Evolutionary conservation across 2,888 invertebrate species (phyloP).

Genomic region (Disparrhopalites patrizii): DNA sequence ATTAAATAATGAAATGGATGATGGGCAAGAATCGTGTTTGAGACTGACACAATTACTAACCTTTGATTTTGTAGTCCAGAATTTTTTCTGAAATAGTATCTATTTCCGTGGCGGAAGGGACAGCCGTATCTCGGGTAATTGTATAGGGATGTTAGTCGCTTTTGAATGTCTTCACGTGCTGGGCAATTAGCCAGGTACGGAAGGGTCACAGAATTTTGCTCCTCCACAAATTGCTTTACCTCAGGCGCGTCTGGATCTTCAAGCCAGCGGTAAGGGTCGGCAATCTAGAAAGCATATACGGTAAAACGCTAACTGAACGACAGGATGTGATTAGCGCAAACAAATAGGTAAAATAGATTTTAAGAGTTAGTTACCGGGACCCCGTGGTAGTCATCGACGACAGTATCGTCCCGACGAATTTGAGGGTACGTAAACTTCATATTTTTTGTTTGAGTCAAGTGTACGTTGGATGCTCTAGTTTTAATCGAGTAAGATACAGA

Average conservation of each 20-base stretch:
- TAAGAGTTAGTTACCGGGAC: slow-evolving; percentile 29
- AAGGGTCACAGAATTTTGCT: slow-evolving; percentile 80
- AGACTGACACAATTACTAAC: slow-evolving; percentile 56
- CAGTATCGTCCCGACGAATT: slow-evolving; percentile 37
- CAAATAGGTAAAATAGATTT: not conserved
- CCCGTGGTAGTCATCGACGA: slow-evolving; percentile 42
- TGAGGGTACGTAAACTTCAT: slow-evolving; percentile 35
- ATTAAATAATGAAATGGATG: not conserved
- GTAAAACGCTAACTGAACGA: too few species aligned
- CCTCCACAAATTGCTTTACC: slow-evolving; percentile 83
- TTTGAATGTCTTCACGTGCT: slow-evolving; percentile 67
- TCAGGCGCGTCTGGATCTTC: slow-evolving; percentile 92
- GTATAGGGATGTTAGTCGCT: slow-evolving; percentile 83
- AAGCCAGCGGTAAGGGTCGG: slow-evolving; percentile 92
- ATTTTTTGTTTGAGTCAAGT: too few species aligned
- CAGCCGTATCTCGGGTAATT: slow-evolving; percentile 94
- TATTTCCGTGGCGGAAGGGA: slow-evolving; percentile 73
- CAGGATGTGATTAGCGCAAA: not conserved
- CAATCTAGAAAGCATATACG: slow-evolving; percentile 66
- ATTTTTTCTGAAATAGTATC: slow-evolving; percentile 89
- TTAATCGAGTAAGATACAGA: too few species aligned
- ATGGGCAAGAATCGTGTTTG: too few species aligned
- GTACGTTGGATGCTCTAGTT: too few species aligned
- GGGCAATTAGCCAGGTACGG: slow-evolving; percentile 77
- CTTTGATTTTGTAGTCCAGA: slow-evolving; percentile 95